Conservation (phyloP, 1,140 invertebrate genomes). For the Papilio dardanus region DNA sequence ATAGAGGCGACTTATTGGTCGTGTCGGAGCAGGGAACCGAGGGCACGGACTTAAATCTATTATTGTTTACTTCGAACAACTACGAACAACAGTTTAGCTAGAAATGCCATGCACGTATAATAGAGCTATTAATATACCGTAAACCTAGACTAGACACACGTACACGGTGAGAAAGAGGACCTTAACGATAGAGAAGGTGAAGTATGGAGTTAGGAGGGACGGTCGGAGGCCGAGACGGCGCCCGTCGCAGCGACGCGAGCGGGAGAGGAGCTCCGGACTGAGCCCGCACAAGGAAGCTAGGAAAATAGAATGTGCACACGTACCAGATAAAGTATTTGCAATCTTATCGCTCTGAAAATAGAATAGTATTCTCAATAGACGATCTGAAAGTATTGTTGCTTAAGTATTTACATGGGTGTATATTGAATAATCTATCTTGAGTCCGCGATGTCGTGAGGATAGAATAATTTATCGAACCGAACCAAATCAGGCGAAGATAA, state of each 20-base stretch:
- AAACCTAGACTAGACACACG: constrained; percentile 77
- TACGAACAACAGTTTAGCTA: constrained; percentile 80
- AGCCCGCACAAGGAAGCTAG: constrained; percentile 67
- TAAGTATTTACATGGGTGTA: constrained; percentile 61
- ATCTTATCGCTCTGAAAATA: constrained; percentile 74
- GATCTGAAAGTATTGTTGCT: constrained; percentile 68
- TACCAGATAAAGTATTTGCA: constrained; percentile 71
- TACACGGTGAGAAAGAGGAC: constrained; percentile 73
- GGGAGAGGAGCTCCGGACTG: constrained; percentile 63
- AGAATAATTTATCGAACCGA: constrained; percentile 24
- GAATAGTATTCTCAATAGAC: constrained; percentile 70
- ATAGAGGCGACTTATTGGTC: constrained; percentile 64
- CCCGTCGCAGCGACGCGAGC: constrained; percentile 50
- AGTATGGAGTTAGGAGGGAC: constrained; percentile 56
- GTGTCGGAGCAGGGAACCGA: constrained; percentile 61
- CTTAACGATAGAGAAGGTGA: constrained; percentile 68
- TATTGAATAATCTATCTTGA: constrained; percentile 65
- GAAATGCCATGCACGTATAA: constrained; percentile 77
- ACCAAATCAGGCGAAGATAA: constrained; percentile 31
- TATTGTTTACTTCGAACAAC: constrained; percentile 75
- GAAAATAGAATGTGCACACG: constrained; percentile 70
- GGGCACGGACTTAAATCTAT: constrained; percentile 68
- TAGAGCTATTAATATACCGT: constrained; percentile 72
- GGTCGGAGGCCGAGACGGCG: constrained; percentile 48
- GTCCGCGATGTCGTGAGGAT: constrained; percentile 50